Evolutionary conservation across 2,113 vertebrate genomes (phyloP).

Genomic region (Hystrix brachyura): DNA sequence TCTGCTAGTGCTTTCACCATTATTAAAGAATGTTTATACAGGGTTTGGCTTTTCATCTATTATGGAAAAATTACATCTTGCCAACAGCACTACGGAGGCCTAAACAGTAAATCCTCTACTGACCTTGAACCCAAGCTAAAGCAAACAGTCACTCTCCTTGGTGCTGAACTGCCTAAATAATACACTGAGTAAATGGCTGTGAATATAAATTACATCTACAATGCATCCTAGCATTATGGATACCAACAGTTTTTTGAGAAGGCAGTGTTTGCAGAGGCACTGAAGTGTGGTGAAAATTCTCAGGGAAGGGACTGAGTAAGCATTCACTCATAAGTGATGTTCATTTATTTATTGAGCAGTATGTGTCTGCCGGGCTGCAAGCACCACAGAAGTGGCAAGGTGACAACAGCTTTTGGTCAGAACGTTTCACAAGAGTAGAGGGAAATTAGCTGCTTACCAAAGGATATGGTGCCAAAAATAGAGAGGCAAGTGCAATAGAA

Average conservation of each 20-base stretch:
- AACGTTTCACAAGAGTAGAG: background rate
- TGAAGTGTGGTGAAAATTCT: constrained; percentile 43
- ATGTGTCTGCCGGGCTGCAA: background rate
- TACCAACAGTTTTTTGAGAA: constrained; percentile 57
- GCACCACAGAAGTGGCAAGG: background rate
- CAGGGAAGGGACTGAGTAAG: constrained; percentile 1
- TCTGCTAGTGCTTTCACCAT: constrained; percentile 67
- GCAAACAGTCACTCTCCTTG: constrained; percentile 74
- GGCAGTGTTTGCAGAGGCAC: constrained; percentile 20
- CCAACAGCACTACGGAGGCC: constrained; percentile 73
- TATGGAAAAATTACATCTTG: constrained; percentile 81
- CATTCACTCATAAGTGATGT: background rate
- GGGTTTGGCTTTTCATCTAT: constrained; percentile 73
- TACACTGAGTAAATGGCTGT: fast-evolving
- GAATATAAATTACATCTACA: constrained; percentile 66
- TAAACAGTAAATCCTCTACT: constrained; percentile 73
- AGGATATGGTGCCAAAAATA: background rate
- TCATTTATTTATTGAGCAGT: background rate
- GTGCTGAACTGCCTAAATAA: constrained; percentile 72
- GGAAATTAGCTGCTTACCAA: background rate
- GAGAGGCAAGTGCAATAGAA: background rate
- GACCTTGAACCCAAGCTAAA: constrained; percentile 74
- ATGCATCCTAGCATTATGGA: constrained; percentile 49
- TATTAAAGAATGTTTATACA: constrained; percentile 82
- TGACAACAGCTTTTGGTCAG: background rate